These are phyloP conservation scores for Macrophya annulata DNA, from an alignment of 2,888 invertebrate species.

Conservation along the genomic window DNA sequence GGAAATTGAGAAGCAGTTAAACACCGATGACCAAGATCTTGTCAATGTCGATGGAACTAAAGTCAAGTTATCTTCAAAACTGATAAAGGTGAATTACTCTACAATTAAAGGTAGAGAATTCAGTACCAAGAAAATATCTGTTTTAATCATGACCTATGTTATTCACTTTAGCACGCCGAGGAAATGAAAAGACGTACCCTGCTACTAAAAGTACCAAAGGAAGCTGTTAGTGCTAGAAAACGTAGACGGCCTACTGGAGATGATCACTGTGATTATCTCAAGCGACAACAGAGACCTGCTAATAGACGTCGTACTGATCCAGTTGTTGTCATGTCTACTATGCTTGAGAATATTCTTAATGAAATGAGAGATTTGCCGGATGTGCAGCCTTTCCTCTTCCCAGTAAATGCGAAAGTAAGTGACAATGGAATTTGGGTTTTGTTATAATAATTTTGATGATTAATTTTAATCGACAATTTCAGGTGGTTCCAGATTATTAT, in stretches of 20 bases:
- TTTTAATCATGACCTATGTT: neutral
- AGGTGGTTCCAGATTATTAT: conserved; percentile 96
- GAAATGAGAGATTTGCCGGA: conserved; percentile 96
- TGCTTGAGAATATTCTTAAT: conserved; percentile 94
- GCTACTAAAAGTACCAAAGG: conserved; percentile 90
- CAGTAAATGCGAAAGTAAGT: conserved; percentile 94
- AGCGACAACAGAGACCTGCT: conserved; percentile 90
- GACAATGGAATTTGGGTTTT: conserved; percentile 31
- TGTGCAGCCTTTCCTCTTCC: conserved; percentile 95
- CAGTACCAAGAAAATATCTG: neutral
- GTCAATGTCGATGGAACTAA: conserved; percentile 98
- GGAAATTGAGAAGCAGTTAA: conserved; percentile 88
- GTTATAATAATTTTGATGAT: conserved; percentile 32
- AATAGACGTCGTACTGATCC: conserved; percentile 97
- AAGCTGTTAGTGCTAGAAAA: conserved; percentile 84
- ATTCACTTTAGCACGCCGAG: conserved; percentile 87
- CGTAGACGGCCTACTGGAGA: conserved; percentile 85
- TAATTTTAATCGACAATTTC: conserved; percentile 61
- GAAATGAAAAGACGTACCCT: conserved; percentile 91
- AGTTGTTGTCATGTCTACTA: conserved; percentile 95
- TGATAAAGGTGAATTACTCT: conserved; percentile 85
- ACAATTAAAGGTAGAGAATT: neutral
- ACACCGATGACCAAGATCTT: conserved; percentile 91
- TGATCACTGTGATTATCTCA: conserved; percentile 94
- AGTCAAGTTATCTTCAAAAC: conserved; percentile 92